A percentile compares a stretch with the other conserved stretches of the same genome.
Evolutionary conservation across 1,140 invertebrate species (phyloP).

Genomic region (Reticulitermes speratus): DNA sequence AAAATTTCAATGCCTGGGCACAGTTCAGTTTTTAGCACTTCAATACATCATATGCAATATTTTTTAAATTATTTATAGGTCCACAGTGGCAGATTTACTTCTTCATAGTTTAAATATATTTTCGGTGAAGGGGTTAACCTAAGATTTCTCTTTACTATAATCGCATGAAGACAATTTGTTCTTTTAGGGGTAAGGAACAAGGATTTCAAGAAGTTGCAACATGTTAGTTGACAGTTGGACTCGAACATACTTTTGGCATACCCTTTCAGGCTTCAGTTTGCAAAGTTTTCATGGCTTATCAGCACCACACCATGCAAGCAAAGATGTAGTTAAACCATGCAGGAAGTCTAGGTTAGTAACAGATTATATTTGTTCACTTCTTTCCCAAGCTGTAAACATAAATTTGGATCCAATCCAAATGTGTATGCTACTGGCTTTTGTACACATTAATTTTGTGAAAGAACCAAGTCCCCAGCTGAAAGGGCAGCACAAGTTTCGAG

Average conservation of each 20-base stretch:
- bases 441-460: background rate
- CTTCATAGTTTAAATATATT: too few species aligned
- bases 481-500: constrained; percentile 31
- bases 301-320: constrained; percentile 16
- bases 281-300: background rate
- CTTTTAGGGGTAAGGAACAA: background rate
- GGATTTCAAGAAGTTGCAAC: constrained; percentile 18
- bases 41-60: too few species aligned
- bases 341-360: background rate
- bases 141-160: background rate
- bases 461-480: constrained; percentile 28
- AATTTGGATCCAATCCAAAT: background rate
- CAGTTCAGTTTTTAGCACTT: too few species aligned
- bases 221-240: constrained; percentile 31
- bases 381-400: background rate
- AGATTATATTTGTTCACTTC: background rate
- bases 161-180: background rate
- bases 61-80: too few species aligned
- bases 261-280: constrained; percentile 30
- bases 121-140: background rate
- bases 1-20: too few species aligned
- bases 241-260: constrained; percentile 27
- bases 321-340: constrained; percentile 19
- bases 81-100: too few species aligned
- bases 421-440: constrained; percentile 18